phyloP scores from a whole-genome alignment of 2,888 invertebrate genomes.

The Carterocephalus palaemon region DNA sequence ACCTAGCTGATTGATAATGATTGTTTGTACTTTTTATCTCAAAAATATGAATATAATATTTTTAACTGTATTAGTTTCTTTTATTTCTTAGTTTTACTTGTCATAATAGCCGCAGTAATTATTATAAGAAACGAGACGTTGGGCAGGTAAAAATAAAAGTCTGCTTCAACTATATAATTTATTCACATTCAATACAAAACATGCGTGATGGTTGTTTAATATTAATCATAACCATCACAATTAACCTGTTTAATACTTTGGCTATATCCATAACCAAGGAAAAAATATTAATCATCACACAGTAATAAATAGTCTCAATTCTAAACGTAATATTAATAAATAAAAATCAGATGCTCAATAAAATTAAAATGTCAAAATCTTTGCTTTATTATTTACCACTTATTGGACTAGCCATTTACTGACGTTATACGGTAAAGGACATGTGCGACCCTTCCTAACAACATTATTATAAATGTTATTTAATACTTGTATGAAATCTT shows the following conservation, averaged over 20 bases:
- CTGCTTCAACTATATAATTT: conserved; percentile 72
- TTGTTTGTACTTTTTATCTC: neutral
- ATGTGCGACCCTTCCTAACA: conserved; percentile 42
- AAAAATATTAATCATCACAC: conserved; percentile 70
- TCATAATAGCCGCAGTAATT: too few relatives aligned
- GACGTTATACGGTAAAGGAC: conserved; percentile 33
- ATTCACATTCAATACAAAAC: conserved; percentile 79
- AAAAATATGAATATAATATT: conserved; percentile 7
- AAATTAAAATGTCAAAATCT: conserved; percentile 37
- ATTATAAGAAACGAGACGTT: too few relatives aligned
- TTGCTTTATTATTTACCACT: conserved; percentile 45
- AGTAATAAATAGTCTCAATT: conserved; percentile 72
- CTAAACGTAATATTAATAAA: conserved; percentile 63
- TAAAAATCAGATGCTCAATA: conserved; percentile 50
- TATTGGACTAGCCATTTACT: conserved; percentile 41
- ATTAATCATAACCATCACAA: conserved; percentile 62
- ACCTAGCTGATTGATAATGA: neutral
- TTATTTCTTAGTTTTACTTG: too few relatives aligned
- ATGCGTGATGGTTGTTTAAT: conserved; percentile 69
- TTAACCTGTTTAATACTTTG: conserved; percentile 37
- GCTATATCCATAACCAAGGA: conserved; percentile 42
- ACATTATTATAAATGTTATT: conserved; percentile 48
- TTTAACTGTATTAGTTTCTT: neutral
- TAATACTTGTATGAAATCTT: conserved; percentile 6
- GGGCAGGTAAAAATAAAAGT: conserved; percentile 37